Evolutionary conservation across 1,140 invertebrate species (phyloP).

Genomic region (Apis cerana): DNA sequence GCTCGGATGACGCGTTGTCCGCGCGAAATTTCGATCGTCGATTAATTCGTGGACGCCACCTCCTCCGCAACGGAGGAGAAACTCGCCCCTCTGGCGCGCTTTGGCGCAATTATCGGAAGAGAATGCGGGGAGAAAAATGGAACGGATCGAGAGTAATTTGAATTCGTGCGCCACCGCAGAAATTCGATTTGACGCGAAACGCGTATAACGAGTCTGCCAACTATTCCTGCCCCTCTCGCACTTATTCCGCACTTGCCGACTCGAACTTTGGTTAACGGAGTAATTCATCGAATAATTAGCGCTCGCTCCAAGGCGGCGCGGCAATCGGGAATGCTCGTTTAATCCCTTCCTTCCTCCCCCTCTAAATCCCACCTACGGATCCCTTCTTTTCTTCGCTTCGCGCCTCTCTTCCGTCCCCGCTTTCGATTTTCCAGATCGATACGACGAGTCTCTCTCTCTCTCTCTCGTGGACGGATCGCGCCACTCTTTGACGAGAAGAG

Average conservation of each 20-base stretch:
- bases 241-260: constrained; percentile 18
- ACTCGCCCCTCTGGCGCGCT: neutral
- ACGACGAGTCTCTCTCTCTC: too few species aligned
- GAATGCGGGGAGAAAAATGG: constrained; percentile 17
- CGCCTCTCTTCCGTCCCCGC: too few species aligned
- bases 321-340: constrained; percentile 28
- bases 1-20: neutral
- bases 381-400: too few species aligned
- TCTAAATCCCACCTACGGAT: neutral
- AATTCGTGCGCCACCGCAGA: constrained; percentile 63
- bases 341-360: neutral
- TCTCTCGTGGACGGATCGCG: neutral
- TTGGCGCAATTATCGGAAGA: constrained; percentile 23
- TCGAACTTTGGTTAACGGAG: constrained; percentile 56
- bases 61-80: too few species aligned
- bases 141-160: constrained; percentile 54
- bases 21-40: neutral
- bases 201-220: constrained; percentile 64
- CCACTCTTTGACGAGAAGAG: neutral
- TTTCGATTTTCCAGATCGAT: too few species aligned
- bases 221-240: constrained; percentile 33
- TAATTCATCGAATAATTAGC: constrained; percentile 64
- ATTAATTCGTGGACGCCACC: constrained; percentile 11
- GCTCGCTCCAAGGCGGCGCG: constrained; percentile 8
- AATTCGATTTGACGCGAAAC: constrained; percentile 67